phyloP scores from a whole-genome alignment of 2,113 vertebrate species.

The human region GRCh38 chr6:163877001-163877500 shows the following conservation, averaged over 20 bases:
- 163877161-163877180: fast-evolving
- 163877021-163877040: fast-evolving
- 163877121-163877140: fast-evolving
- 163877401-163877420: background rate
- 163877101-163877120: background rate
- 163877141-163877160: background rate
- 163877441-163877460: background rate
- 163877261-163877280: background rate
- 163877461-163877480: background rate
- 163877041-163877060: background rate
- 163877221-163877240: too few species aligned
- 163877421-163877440: background rate
- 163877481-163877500: background rate
- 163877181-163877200: fast-evolving
- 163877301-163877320: background rate
- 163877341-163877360: background rate
- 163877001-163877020: fast-evolving
- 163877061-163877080: background rate
- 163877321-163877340: background rate
- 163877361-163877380: background rate
- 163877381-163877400: background rate
- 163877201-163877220: background rate
- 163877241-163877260: background rate
- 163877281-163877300: background rate
- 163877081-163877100: background rate